Base-by-base conservation (phyloP, 2,888 invertebrate genomes). In the Ectemnius lituratus region DNA sequence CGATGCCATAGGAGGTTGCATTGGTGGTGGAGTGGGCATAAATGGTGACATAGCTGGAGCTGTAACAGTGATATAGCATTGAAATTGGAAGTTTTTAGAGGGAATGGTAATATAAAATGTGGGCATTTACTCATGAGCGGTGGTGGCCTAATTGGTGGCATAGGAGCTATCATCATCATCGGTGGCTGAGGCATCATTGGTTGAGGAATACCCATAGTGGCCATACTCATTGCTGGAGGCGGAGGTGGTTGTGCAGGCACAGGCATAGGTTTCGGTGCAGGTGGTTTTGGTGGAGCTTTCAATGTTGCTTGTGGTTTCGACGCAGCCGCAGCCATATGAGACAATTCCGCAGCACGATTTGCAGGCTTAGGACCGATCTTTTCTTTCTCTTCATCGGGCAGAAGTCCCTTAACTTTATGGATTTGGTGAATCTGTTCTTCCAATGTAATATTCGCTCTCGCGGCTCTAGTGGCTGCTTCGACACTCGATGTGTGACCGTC, bases 371-470 rank as follows among this genome's bases (percentile, higher is more conserved):
- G 98, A 0, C 98, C 99, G 84, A 98, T 98, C 91, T 98, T 98
- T 88, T 99, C 98, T 87, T 98, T 98, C 89, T 98, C 98, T 89
- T 98, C 98, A 88, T 99, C 98, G 0, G 97, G 97, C 76, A 98
- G 92, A 4, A 99, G 92, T 2, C 98, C 98, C 91, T 98, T 98
- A 1, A 97, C 96, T 92, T 98, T 98, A 91, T 99, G 98, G 85
- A 99, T 99, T 92, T 98, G 98, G 91, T 97, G 97, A 84, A 99
- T 99, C 92, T 98, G 98, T 86, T 99, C 98, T 89, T 98, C 98
- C 45, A 99, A 93, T 1, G 98, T 98, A 87, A 99, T 98, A 90
- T 98, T 98, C 0, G 98, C 98, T 52, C 98, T 92, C 0, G 98
- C 98, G 6, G 98, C 98, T 64, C 98, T 92, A 0, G 98, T 97